Evolutionary conservation across 1,140 invertebrate genomes (phyloP).

Genomic region (Apis florea): DNA sequence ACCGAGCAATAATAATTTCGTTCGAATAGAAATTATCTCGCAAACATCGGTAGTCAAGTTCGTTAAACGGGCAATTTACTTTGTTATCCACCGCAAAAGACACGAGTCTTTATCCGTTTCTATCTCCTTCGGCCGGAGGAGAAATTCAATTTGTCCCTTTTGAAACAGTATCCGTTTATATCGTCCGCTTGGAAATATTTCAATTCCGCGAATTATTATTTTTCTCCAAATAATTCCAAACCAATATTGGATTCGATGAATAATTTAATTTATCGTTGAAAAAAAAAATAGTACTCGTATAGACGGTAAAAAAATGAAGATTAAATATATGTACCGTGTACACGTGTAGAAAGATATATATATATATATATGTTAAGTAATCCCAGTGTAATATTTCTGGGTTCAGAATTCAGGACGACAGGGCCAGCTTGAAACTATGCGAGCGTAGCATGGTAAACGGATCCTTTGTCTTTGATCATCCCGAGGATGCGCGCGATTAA

Average conservation of each 20-base stretch:
- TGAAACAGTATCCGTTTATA: not conserved
- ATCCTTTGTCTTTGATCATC: conserved; percentile 39
- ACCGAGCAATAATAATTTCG: too few species aligned
- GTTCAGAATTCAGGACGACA: not conserved
- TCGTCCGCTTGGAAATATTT: not conserved
- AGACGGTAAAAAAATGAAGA: too few species aligned
- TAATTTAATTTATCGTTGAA: too few species aligned
- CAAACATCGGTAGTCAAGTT: not conserved
- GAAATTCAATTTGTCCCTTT: conserved; percentile 39
- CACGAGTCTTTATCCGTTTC: not conserved
- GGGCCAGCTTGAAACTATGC: not conserved
- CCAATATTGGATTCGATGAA: too few species aligned
- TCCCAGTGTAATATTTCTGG: not conserved
- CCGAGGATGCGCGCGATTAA: conserved; percentile 28
- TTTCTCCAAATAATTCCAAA: not conserved
- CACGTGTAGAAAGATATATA: too few species aligned
- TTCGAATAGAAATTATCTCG: too few species aligned
- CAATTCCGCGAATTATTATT: not conserved
- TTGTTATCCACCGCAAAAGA: conserved; percentile 7
- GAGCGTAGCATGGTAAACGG: not conserved
- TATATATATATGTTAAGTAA: not conserved
- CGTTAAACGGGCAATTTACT: conserved; percentile 1
- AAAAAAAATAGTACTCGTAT: too few species aligned
- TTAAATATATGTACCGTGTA: too few species aligned
- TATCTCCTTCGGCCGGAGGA: not conserved